Evolutionary conservation across 2,888 invertebrate species (phyloP).

Genomic region (Parnassius orleans): DNA sequence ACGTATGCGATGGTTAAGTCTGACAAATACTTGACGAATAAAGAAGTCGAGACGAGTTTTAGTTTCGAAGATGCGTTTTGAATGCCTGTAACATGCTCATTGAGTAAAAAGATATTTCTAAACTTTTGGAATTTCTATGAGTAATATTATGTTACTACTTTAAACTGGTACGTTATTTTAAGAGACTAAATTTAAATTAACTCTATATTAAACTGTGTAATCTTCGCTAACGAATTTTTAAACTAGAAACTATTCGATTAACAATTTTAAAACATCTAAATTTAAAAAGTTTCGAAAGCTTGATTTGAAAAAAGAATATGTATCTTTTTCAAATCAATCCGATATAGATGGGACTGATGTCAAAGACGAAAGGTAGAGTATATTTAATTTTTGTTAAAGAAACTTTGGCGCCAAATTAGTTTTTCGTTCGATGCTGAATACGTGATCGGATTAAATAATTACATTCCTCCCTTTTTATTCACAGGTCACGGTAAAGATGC

Average conservation of each 20-base stretch:
- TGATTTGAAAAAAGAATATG: no score
- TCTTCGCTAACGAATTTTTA: no score
- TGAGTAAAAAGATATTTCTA: neutral
- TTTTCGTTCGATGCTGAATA: conserved; percentile 61
- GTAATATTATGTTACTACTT: no score
- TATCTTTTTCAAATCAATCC: no score
- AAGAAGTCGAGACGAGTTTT: conserved; percentile 59
- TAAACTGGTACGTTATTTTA: no score
- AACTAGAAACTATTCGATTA: no score
- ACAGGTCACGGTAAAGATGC: conserved; percentile 59
- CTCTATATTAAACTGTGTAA: no score
- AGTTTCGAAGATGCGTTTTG: conserved; percentile 53
- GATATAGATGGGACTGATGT: neutral
- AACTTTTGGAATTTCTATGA: no score
- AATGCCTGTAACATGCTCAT: conserved; percentile 67
- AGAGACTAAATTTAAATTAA: no score
- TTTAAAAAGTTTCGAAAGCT: no score
- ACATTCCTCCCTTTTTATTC: conserved; percentile 56
- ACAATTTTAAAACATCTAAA: no score
- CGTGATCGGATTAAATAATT: conserved; percentile 74
- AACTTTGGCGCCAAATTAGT: conserved; percentile 70
- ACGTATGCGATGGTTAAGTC: conserved; percentile 56
- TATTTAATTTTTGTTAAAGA: conserved; percentile 53
- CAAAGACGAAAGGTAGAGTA: conserved; percentile 31
- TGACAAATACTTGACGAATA: conserved; percentile 67